phyloP scores from a whole-genome alignment of 2,888 invertebrate species.

The Maniola hyperantus region DNA sequence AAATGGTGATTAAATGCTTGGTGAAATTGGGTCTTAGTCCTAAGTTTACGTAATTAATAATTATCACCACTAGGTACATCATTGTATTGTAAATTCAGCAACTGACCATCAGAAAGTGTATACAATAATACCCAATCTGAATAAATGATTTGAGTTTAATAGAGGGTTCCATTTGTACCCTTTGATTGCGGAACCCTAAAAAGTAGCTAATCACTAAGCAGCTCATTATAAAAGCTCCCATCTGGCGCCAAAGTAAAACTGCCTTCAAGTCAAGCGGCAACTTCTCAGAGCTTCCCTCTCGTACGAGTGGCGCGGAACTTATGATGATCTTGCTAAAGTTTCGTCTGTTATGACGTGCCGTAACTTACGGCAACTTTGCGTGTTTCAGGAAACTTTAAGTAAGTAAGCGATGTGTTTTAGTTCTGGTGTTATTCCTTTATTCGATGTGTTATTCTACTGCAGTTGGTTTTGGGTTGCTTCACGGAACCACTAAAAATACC shows the following conservation, averaged over 20 bases:
- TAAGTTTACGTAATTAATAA: too few relatives aligned
- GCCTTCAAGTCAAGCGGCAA: constrained; percentile 1
- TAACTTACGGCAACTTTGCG: not conserved
- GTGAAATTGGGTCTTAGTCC: too few relatives aligned
- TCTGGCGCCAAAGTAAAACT: not conserved
- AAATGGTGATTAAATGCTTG: too few relatives aligned
- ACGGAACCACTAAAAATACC: constrained; percentile 11
- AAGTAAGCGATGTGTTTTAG: too few relatives aligned
- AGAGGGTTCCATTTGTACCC: too few relatives aligned
- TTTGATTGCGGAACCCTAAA: too few relatives aligned
- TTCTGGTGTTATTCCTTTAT: too few relatives aligned
- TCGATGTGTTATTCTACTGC: not conserved
- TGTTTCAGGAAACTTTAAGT: not conserved
- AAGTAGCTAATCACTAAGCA: not conserved
- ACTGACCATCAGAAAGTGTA: too few relatives aligned
- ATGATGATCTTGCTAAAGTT: constrained; percentile 29
- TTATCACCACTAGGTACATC: too few relatives aligned
- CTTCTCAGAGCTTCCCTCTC: not conserved
- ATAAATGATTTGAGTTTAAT: too few relatives aligned
- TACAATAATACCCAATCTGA: too few relatives aligned
- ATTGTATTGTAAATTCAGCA: too few relatives aligned
- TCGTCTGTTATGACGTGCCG: not conserved
- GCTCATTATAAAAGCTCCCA: constrained; percentile 3
- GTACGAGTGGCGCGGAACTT: constrained; percentile 14
- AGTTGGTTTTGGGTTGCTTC: not conserved